Percentiles rank a stretch among this genome's conserved stretches.
Evolutionary conservation across 2,797 vertebrate species (phyloP).

Genomic region (Artibeus lituratus): DNA sequence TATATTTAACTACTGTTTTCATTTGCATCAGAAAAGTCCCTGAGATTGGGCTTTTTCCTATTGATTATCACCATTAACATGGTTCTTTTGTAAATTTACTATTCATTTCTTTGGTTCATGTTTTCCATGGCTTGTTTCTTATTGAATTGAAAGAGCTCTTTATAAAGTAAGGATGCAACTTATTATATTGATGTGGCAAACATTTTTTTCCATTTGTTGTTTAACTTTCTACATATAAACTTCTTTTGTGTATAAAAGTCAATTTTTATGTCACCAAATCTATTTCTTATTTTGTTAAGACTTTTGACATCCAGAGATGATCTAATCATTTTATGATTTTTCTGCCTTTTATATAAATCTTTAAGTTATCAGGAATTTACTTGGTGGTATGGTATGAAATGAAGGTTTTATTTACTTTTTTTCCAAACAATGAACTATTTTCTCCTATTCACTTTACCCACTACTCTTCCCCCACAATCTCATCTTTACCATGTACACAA

Average conservation of each 20-base stretch:
- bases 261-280: not conserved
- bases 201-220: not conserved
- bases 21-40: not conserved
- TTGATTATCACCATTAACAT: not conserved
- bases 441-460: not conserved
- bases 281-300: constrained; percentile 13
- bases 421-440: not conserved
- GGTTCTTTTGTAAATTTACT: not conserved
- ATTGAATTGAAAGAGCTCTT: not conserved
- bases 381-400: not conserved
- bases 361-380: not conserved
- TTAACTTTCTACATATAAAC: not conserved
- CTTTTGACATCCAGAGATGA: not conserved
- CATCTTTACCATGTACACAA: not conserved
- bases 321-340: constrained; percentile 6
- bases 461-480: not conserved
- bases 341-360: constrained; percentile 14
- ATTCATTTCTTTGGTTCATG: not conserved
- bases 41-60: not conserved
- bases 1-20: constrained; percentile 8
- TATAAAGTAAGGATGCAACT: not conserved
- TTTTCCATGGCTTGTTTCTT: constrained; percentile 9
- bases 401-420: not conserved
- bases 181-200: not conserved
- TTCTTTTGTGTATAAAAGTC: not conserved